phyloP scores from a whole-genome alignment of 2,888 invertebrate genomes.

The Philonicus albiceps region DNA sequence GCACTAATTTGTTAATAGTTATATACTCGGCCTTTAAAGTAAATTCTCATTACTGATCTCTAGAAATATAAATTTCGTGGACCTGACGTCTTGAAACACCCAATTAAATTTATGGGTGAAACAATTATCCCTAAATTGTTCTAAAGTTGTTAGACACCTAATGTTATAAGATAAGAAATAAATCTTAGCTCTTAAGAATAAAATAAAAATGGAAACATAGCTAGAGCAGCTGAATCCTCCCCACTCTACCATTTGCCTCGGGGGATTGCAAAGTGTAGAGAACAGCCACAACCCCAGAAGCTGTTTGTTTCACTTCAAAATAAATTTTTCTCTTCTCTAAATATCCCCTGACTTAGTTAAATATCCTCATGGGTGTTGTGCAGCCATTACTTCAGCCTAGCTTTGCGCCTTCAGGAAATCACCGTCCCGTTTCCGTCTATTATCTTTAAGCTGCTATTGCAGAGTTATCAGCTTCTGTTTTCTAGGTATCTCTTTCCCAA shows the following conservation, averaged over 20 bases:
- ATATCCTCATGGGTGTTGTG: constrained; percentile 44
- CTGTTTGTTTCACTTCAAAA: constrained; percentile 29
- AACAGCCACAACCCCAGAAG: constrained; percentile 22
- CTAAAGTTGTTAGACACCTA: constrained; percentile 20
- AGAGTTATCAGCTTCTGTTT: constrained; percentile 19
- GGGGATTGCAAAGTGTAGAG: background rate
- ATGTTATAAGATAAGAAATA: background rate
- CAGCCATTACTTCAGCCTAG: constrained; percentile 29
- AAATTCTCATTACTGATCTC: background rate
- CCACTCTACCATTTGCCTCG: background rate
- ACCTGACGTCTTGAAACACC: background rate
- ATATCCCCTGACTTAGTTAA: constrained; percentile 41
- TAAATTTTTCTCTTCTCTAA: constrained; percentile 14
- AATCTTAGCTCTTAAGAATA: background rate
- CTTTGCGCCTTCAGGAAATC: constrained; percentile 27
- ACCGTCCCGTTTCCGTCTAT: background rate
- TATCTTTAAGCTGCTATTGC: background rate
- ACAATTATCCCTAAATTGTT: constrained; percentile 28
- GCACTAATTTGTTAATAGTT: background rate
- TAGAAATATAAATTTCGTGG: background rate
- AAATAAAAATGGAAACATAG: background rate
- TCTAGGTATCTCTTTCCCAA: constrained; percentile 5
- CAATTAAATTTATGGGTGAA: constrained; percentile 16
- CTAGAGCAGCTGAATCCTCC: background rate
- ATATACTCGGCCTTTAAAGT: background rate